These are phyloP conservation scores for Agrotis exclamationis DNA, from an alignment of 2,888 invertebrate species.

Conservation along the genomic window DNA sequence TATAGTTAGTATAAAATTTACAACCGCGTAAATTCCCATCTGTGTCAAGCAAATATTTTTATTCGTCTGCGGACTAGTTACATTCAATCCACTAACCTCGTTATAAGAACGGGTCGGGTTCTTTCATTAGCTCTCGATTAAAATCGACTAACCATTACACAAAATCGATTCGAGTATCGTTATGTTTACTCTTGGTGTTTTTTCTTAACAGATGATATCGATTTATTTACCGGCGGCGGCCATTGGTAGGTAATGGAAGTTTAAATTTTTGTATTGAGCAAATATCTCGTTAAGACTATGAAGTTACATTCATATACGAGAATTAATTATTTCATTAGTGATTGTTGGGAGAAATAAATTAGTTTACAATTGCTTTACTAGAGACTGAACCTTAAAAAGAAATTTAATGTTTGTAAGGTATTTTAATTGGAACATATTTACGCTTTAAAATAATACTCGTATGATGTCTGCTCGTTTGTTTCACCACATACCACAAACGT, in stretches of 20 bases:
- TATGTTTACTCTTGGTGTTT: constrained; percentile 43
- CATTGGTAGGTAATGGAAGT: constrained; percentile 43
- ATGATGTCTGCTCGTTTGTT: constrained; percentile 44
- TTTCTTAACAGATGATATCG: constrained; percentile 65
- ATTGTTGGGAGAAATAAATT: constrained; percentile 33
- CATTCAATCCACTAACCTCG: constrained; percentile 78
- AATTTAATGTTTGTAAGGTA: constrained; percentile 1
- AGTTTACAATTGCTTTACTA: constrained; percentile 27
- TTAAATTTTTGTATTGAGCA: constrained; percentile 50
- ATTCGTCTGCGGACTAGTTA: constrained; percentile 74
- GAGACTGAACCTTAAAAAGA: constrained; percentile 5
- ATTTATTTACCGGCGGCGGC: constrained; percentile 64
- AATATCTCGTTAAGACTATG: constrained; percentile 43
- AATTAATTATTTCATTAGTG: constrained; percentile 49
- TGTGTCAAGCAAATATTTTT: constrained; percentile 79
- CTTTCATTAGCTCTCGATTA: constrained; percentile 67
- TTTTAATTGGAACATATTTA: constrained; percentile 40
- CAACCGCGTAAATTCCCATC: constrained; percentile 73
- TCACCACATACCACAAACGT: constrained; percentile 48
- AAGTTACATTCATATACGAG: constrained; percentile 28
- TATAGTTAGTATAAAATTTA: constrained; percentile 70
- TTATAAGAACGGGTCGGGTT: constrained; percentile 68
- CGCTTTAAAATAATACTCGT: constrained; percentile 16
- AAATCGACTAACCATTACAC: constrained; percentile 53
- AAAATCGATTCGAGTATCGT: constrained; percentile 54